A percentile compares a stretch with the other conserved stretches of the same genome.
Evolutionary conservation across 2,888 invertebrate species (phyloP).

Genomic region (Hemaris fuciformis): DNA sequence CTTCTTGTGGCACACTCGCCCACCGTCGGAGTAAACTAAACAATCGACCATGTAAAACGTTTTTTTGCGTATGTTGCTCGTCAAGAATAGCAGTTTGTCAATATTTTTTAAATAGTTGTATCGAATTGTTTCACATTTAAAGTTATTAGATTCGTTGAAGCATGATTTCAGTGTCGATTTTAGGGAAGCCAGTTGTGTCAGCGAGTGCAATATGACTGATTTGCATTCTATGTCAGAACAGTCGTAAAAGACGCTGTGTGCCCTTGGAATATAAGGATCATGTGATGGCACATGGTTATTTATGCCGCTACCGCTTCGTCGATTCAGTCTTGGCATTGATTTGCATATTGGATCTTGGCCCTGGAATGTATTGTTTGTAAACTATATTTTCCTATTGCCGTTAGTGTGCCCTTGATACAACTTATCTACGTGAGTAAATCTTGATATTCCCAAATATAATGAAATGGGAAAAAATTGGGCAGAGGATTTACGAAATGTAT

Average conservation of each 20-base stretch:
- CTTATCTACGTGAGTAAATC: not conserved
- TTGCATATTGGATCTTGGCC: constrained; percentile 49
- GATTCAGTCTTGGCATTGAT: constrained; percentile 30
- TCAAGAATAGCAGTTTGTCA: constrained; percentile 63
- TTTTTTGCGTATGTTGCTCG: constrained; percentile 51
- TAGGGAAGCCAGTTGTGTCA: constrained; percentile 53
- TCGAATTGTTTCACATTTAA: constrained; percentile 54
- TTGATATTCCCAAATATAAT: not conserved
- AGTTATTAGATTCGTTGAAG: constrained; percentile 37
- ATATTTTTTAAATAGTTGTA: constrained; percentile 61
- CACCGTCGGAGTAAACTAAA: constrained; percentile 58
- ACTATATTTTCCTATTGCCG: not conserved
- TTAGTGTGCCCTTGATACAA: not conserved
- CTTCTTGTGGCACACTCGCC: constrained; percentile 64
- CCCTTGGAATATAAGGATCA: constrained; percentile 66
- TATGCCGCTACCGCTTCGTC: constrained; percentile 31
- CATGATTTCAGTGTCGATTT: constrained; percentile 48
- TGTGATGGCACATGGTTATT: constrained; percentile 49
- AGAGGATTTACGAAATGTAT: too few relatives aligned
- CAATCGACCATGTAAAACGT: constrained; percentile 65
- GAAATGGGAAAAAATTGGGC: not conserved
- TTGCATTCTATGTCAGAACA: constrained; percentile 53
- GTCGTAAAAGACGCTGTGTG: constrained; percentile 48
- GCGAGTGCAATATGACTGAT: constrained; percentile 43
- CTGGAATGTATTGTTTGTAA: constrained; percentile 42